phyloP scores from a whole-genome alignment of 2,113 vertebrate genomes.

The Maccullochella peelii region DNA sequence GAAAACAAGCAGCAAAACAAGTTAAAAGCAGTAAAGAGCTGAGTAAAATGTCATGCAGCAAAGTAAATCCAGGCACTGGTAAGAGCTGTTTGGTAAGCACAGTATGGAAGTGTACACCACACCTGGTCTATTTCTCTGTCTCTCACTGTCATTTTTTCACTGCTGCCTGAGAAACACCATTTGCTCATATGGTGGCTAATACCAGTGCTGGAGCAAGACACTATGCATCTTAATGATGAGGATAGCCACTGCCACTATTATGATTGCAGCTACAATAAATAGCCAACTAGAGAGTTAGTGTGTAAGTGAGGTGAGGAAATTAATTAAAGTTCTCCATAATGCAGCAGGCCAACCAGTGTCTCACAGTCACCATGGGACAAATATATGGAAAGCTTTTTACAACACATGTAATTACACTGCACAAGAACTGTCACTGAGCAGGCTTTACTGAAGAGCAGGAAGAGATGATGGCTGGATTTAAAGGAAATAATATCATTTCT shows the following conservation, averaged over 20 bases:
- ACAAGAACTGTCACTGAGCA: too few species aligned
- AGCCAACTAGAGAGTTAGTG: conserved; percentile 3
- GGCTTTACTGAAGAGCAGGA: too few species aligned
- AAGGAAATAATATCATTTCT: too few species aligned
- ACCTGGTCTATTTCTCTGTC: neutral
- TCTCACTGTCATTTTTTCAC: neutral
- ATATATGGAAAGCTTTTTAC: too few species aligned
- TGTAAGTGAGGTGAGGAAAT: too few species aligned
- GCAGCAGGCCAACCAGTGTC: too few species aligned
- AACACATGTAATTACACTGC: too few species aligned
- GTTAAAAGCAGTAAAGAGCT: neutral
- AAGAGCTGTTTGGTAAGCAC: neutral
- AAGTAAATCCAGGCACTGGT: neutral
- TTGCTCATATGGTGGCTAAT: conserved; percentile 13
- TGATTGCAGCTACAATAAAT: neutral
- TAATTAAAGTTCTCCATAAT: too few species aligned
- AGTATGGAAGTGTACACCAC: neutral
- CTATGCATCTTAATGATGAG: conserved; percentile 20
- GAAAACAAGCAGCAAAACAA: neutral
- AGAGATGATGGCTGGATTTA: too few species aligned
- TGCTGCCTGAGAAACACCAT: neutral
- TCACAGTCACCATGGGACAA: too few species aligned
- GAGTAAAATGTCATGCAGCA: neutral
- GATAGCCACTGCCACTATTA: neutral
- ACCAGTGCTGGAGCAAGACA: conserved; percentile 1